Conservation (phyloP, 2,113 vertebrate genomes). For the Scartelaos histophorus region DNA sequence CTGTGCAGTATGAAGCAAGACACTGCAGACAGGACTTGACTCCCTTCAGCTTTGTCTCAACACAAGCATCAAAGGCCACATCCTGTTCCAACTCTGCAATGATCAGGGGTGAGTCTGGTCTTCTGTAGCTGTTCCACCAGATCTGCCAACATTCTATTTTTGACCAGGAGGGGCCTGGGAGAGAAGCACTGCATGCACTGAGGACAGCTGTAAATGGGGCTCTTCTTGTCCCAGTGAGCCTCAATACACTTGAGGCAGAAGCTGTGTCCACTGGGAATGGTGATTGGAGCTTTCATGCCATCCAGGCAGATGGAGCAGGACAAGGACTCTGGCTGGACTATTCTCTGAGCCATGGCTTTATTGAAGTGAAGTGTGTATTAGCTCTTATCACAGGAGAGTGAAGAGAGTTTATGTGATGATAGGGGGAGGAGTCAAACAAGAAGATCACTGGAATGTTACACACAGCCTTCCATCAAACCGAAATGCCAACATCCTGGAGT, state of each 20-base stretch:
- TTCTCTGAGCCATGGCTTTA: not conserved
- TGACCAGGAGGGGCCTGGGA: not conserved
- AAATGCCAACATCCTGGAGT: not conserved
- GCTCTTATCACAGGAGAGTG: not conserved
- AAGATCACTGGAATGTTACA: not conserved
- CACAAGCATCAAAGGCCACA: not conserved
- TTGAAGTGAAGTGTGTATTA: not conserved
- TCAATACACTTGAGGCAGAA: not conserved
- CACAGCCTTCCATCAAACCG: not conserved
- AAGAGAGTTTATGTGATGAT: not conserved
- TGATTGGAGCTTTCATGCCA: not conserved
- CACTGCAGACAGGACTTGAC: constrained; percentile 7
- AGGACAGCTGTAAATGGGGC: not conserved
- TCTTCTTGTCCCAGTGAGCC: not conserved
- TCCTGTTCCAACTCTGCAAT: not conserved
- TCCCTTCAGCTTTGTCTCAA: not conserved
- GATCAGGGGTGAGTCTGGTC: not conserved
- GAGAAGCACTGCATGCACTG: constrained; percentile 1
- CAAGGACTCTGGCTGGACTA: not conserved
- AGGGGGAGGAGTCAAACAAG: not conserved
- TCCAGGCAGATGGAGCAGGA: constrained; percentile 1
- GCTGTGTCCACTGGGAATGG: not conserved
- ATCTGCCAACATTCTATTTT: not conserved
- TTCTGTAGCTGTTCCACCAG: not conserved
- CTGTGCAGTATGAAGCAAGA: not conserved